These are phyloP conservation scores for Halcyon leucocephala DNA, from an alignment of 2,797 vertebrate species.

Conservation along the genomic window DNA sequence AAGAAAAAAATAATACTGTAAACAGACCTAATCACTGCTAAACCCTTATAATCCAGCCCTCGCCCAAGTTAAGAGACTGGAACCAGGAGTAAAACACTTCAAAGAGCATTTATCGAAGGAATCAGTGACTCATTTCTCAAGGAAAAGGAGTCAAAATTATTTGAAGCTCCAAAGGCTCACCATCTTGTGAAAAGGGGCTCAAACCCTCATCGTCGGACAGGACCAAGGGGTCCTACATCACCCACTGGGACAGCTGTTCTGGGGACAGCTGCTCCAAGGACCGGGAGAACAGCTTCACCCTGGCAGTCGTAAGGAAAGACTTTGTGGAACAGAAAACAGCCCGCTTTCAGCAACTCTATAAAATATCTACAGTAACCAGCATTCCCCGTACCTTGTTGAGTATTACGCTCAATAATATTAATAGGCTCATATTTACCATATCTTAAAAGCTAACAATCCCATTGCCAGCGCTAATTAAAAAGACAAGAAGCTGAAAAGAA, in stretches of 20 bases:
- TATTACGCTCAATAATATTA: constrained; percentile 49
- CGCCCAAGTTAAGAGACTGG: constrained; percentile 59
- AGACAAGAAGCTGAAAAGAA: constrained; percentile 35
- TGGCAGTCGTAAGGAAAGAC: constrained; percentile 69
- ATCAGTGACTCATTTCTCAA: constrained; percentile 46
- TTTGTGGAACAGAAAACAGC: constrained; percentile 72
- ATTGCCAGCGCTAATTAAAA: constrained; percentile 44
- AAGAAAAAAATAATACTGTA: constrained; percentile 35
- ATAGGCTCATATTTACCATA: constrained; percentile 55
- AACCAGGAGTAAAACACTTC: constrained; percentile 60
- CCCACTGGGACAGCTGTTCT: constrained; percentile 76
- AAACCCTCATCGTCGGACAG: constrained; percentile 67
- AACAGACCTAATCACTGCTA: constrained; percentile 67
- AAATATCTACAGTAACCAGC: constrained; percentile 79
- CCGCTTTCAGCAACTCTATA: constrained; percentile 71
- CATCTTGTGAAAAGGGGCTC: constrained; percentile 18
- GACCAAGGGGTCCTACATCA: constrained; percentile 72
- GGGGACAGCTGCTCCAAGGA: constrained; percentile 76
- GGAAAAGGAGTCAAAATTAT: constrained; percentile 30
- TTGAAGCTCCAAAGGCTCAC: constrained; percentile 21
- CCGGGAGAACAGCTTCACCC: constrained; percentile 78
- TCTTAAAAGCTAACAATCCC: constrained; percentile 65
- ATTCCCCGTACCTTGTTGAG: constrained; percentile 48
- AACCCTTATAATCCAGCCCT: constrained; percentile 63
- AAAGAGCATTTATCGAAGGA: constrained; percentile 47